phyloP scores from a whole-genome alignment of 1,140 invertebrate species.

The Orchesella cincta region DNA sequence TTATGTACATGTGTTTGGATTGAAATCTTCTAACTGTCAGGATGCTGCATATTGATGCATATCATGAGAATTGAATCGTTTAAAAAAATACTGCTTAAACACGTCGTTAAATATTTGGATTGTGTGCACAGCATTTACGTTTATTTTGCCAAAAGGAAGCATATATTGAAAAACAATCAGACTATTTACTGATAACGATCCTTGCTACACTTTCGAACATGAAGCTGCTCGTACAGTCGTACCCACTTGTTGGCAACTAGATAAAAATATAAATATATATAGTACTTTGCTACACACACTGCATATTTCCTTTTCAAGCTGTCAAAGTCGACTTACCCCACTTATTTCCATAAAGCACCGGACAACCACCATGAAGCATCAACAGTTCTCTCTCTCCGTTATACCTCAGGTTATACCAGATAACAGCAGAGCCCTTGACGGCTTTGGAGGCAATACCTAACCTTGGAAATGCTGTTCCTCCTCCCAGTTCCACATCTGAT shows the following conservation, averaged over 20 bases:
- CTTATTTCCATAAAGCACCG: conserved; percentile 50
- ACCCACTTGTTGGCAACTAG: conserved; percentile 47
- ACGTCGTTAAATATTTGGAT: background rate
- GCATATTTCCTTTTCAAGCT: background rate
- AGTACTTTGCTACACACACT: background rate
- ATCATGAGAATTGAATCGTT: too few relatives aligned
- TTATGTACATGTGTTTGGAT: too few relatives aligned
- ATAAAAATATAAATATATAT: conserved; percentile 7
- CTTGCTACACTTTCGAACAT: background rate
- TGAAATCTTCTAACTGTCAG: background rate
- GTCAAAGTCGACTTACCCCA: conserved; percentile 33
- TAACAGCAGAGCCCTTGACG: conserved; percentile 51
- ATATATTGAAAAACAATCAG: too few relatives aligned
- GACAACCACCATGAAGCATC: conserved; percentile 53
- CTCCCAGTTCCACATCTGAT: conserved; percentile 16
- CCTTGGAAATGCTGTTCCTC: conserved; percentile 22
- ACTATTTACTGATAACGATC: background rate
- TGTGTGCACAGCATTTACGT: background rate
- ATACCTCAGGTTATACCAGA: conserved; percentile 53
- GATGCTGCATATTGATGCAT: too few relatives aligned
- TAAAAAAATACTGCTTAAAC: too few relatives aligned
- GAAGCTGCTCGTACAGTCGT: background rate
- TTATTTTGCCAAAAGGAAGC: background rate
- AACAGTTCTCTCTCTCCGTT: conserved; percentile 49
- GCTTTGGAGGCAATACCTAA: conserved; percentile 47